Evolutionary conservation across 30 jellyfish, hydroid and myxozoan species (phyloP).

Genomic region (Hydractinia echinata): DNA sequence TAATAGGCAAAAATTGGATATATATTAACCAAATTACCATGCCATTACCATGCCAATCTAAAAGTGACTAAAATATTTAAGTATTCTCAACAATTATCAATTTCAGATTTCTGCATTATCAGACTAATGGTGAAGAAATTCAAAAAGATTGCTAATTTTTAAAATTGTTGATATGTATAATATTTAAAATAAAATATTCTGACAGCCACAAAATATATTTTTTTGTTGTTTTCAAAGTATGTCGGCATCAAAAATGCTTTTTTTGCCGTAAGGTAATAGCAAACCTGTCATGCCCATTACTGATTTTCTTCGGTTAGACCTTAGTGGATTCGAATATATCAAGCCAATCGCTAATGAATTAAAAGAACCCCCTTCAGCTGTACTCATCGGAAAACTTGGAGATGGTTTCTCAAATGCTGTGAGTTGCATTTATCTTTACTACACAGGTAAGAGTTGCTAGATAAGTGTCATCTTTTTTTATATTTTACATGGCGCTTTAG

Average conservation of each 20-base stretch:
- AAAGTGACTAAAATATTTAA: too few relatives aligned
- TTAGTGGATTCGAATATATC: neutral
- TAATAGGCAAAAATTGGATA: too few relatives aligned
- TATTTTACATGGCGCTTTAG: neutral
- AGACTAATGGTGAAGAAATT: too few relatives aligned
- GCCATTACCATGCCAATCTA: too few relatives aligned
- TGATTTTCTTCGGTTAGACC: neutral
- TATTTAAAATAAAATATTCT: too few relatives aligned
- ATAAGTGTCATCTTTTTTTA: neutral
- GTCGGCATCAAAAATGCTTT: too few relatives aligned
- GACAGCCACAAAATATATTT: neutral
- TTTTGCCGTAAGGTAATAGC: too few relatives aligned
- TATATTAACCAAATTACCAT: too few relatives aligned
- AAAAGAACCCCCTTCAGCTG: constrained; percentile 31
- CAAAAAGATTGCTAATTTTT: too few relatives aligned
- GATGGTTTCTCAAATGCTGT: constrained; percentile 11
- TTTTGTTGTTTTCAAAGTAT: neutral
- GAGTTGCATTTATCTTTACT: neutral
- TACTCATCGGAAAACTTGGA: constrained; percentile 8
- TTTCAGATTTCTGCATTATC: too few relatives aligned
- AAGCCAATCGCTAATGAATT: neutral
- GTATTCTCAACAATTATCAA: too few relatives aligned
- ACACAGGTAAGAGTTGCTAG: neutral
- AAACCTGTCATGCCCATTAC: neutral
- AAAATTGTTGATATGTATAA: too few relatives aligned